These are phyloP conservation scores for Glareola pratincola DNA, from an alignment of 2,113 vertebrate species.

Conservation along the genomic window DNA sequence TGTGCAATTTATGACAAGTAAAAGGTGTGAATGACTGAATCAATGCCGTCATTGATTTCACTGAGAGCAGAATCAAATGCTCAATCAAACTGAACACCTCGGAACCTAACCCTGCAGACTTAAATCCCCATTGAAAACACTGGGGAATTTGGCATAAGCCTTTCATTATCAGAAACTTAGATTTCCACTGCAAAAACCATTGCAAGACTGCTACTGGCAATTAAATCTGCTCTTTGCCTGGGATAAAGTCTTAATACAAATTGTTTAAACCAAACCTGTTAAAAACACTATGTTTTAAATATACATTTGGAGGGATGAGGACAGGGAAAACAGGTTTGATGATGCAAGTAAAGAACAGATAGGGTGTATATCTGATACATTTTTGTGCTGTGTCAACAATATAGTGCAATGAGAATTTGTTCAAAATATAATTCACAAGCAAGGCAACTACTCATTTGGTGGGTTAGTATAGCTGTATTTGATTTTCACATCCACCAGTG, in stretches of 20 bases:
- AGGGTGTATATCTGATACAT: background rate
- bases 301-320: background rate
- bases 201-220: background rate
- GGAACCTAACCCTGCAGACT: background rate
- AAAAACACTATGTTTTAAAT: background rate
- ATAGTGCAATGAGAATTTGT: background rate
- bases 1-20: background rate
- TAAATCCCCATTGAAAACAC: background rate
- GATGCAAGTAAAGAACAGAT: background rate
- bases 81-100: background rate
- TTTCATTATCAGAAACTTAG: slow-evolving; percentile 1
- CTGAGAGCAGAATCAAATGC: background rate
- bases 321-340: background rate
- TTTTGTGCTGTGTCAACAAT: background rate
- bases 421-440: background rate
- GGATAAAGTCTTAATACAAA: background rate
- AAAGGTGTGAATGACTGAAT: slow-evolving; percentile 16
- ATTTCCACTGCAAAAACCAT: slow-evolving; percentile 9
- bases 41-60: slow-evolving; percentile 20
- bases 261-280: background rate
- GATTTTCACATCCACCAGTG: slow-evolving; percentile 1
- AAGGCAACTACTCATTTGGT: background rate
- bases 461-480: background rate
- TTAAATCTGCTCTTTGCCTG: background rate
- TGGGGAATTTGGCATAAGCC: background rate